Base-by-base conservation (phyloP, 1,140 invertebrate genomes). In the Drosophila micromelanica region DNA sequence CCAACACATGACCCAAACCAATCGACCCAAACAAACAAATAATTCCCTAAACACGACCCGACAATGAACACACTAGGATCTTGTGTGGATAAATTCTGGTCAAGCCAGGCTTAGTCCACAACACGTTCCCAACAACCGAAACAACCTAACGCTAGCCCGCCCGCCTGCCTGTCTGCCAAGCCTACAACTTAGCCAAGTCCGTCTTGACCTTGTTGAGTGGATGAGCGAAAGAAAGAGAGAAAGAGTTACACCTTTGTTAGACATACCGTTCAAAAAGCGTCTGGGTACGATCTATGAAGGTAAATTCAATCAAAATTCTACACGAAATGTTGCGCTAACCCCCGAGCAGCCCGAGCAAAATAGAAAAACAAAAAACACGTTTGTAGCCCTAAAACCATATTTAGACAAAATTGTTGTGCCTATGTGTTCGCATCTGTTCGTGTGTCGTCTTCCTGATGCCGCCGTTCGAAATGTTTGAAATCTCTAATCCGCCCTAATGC, bases 281-380 rank as follows among this genome's bases (percentile, higher is more conserved):
- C 80, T 91, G 90, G 90, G 90, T 91, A 91, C 90, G 90, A 91
- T 91, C 90, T 91, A 68, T 74, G 68, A 91, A 91, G 90, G 90
- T 91, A 91, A 91, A 91, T 87, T 84, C 86, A 80, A 90, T 72
- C 61, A 65, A 77, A 70, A 70, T 51, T 73, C 46, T 72, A 59
- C 43, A 59, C 82, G 73, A 86, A 70, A 82, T 86, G 82, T 86
- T 86, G 82, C 82, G 84, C 82, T 86, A 86, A 86, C 82, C 73
- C 80, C 71, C 69, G 62, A 85, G 80, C 84, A 75, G 82, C 81
- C 81, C 76, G 61, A 84, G 42, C 45, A 68, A 52, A 52, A 52
- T 15, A 52, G 78, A 54, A 70, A 65, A 55, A 52, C 59, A 78
- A 78, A 78, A 23, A 23, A 23, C 1, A 23, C 20, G 82, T 87